phyloP scores from a whole-genome alignment of 2,797 vertebrate genomes.

The Lerista edwardsae region DNA sequence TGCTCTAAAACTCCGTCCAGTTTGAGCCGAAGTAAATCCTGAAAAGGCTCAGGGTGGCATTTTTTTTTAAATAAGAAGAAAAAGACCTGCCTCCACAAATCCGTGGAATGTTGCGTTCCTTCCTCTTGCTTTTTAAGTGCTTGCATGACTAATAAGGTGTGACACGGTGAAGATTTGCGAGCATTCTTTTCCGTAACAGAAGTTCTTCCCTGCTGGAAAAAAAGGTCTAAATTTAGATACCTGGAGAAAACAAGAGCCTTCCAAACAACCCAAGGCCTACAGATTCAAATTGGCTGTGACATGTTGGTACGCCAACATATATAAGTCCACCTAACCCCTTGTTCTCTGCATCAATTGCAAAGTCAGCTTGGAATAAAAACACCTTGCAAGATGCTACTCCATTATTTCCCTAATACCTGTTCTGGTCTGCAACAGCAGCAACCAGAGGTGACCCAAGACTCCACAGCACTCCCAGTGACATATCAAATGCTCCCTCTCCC shows the following conservation, averaged over 20 bases:
- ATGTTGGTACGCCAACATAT: constrained; percentile 64
- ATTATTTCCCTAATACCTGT: background rate
- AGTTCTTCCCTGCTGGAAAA: constrained; percentile 78
- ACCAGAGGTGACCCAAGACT: background rate
- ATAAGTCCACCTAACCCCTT: constrained; percentile 58
- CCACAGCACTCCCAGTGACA: no score
- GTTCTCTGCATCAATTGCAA: constrained; percentile 35
- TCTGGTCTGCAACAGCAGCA: constrained; percentile 18
- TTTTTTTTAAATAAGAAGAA: constrained; percentile 45
- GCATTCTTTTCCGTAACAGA: constrained; percentile 75
- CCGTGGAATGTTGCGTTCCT: constrained; percentile 65
- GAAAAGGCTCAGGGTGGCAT: constrained; percentile 68
- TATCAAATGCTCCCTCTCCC: no score
- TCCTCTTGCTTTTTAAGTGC: constrained; percentile 73
- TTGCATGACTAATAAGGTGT: constrained; percentile 82
- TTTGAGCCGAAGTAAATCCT: constrained; percentile 73
- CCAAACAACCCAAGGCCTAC: constrained; percentile 74
- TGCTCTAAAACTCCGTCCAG: constrained; percentile 58
- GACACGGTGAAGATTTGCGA: constrained; percentile 79
- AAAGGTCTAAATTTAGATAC: constrained; percentile 81
- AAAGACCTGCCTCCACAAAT: constrained; percentile 62
- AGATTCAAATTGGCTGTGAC: constrained; percentile 71
- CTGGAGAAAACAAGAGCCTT: constrained; percentile 77
- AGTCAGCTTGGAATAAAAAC: background rate
- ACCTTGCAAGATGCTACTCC: constrained; percentile 17